These are phyloP conservation scores for Oryctes rhinoceros DNA, from an alignment of 1,140 invertebrate genomes.

Conservation along the genomic window DNA sequence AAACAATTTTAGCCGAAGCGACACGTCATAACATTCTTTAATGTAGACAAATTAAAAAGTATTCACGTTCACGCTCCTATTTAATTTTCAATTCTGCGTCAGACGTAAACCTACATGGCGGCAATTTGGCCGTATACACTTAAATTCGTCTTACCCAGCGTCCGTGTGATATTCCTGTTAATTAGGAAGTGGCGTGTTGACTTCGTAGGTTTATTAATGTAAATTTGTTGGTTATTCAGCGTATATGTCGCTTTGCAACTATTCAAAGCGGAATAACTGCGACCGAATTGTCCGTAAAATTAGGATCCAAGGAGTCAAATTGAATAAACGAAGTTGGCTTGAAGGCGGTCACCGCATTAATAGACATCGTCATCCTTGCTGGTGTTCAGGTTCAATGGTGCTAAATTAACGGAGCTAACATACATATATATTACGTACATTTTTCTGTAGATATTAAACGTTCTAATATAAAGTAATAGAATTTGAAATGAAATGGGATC, in stretches of 20 bases:
- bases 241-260: not conserved
- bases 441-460: too few species aligned
- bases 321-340: slow-evolving; percentile 13
- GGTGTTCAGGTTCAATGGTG: not conserved
- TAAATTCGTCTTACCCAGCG: not conserved
- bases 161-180: not conserved
- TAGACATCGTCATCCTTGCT: not conserved
- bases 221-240: not conserved
- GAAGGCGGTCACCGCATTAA: not conserved
- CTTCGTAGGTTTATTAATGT: slow-evolving; percentile 3
- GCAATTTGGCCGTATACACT: not conserved
- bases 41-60: too few species aligned
- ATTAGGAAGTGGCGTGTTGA: not conserved
- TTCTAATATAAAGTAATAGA: too few species aligned
- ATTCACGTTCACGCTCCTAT: too few species aligned
- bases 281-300: slow-evolving; percentile 4
- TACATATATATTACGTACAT: not conserved
- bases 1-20: too few species aligned
- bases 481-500: too few species aligned
- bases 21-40: too few species aligned
- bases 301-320: not conserved
- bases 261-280: not conserved
- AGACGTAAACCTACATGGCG: not conserved
- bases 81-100: too few species aligned
- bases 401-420: not conserved